Percentiles rank a stretch among this genome's conserved stretches.
Conservation (phyloP, 2,797 vertebrate species). For the Eulemur mongoz region DNA sequence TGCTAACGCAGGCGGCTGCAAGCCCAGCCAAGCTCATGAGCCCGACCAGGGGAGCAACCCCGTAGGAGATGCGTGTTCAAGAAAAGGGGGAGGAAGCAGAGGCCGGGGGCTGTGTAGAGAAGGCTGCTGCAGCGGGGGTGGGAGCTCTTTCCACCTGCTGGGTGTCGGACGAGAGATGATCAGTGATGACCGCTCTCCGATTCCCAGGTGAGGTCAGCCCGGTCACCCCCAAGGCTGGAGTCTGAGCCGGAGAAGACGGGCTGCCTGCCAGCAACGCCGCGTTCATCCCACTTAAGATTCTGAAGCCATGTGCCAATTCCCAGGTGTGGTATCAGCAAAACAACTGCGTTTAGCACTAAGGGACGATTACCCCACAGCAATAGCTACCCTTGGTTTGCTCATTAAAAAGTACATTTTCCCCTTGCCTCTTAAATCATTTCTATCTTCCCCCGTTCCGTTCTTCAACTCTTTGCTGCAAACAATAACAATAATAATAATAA, state of each 20-base stretch:
- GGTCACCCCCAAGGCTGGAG: fast-evolving
- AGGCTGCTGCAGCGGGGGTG: not conserved
- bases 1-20: fast-evolving
- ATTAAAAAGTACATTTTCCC: not conserved
- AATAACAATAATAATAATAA: not conserved
- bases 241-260: not conserved
- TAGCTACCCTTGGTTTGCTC: not conserved
- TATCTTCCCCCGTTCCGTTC: not conserved
- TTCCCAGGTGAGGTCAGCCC: not conserved
- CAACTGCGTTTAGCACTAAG: fast-evolving
- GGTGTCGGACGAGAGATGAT: fast-evolving
- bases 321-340: not conserved
- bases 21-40: fast-evolving
- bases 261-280: fast-evolving
- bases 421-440: not conserved
- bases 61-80: fast-evolving
- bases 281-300: not conserved
- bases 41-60: fast-evolving
- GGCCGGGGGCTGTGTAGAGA: not conserved
- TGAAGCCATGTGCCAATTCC: fast-evolving
- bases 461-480: not conserved
- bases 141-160: not conserved
- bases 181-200: not conserved
- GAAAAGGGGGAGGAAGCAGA: not conserved
- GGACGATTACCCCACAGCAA: not conserved